Base-by-base conservation (phyloP, 2,797 vertebrate species). In the Helostoma temminkii region DNA sequence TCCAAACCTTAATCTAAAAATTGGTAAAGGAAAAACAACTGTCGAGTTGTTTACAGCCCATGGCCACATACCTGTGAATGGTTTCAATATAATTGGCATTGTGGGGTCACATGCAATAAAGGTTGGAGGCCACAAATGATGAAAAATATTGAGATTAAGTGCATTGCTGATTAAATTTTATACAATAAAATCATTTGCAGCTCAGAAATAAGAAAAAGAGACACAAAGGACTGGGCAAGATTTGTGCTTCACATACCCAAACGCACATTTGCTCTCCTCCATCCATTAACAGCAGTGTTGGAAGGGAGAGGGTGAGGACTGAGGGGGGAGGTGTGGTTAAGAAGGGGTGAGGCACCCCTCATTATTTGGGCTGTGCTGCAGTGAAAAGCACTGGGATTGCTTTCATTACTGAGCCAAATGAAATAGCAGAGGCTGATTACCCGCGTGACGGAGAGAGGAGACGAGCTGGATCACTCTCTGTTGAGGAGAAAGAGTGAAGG, bases 351-450 rank as follows among this genome's bases (percentile, higher is more conserved):
- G 71, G 78, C 71, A 72, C 74, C 55, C 58, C 90, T 93, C 91
- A 93, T 94, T 94, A 93, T 93, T 91, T 91, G 88, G 75, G 87
- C 89, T 86, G 81, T 59, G 80, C 85, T 24, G 82, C 91, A 89
- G 83, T 91, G 91, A 92, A 93, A 92, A 87, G 90, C 90, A 22
- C 82, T 86, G 88, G 92, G 91, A 94, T 94, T 93, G 93, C 91
- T 93, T 94, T 93, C 92, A 94, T 94, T 94, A 94, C 84, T 8
- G 82, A 88, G 89, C 81, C 91, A 92, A 94, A 93, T 94, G 90
- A 93, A 92, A 94, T 85, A 84, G 89, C 78, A 52, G 87, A 82
- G 90, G 88, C 88, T 93, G 91, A 94, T 94, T 93, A 93, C 88
- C 85, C 88, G 85, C 80, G 79, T 93, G 93, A 93, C 87, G 69